Base-by-base conservation (phyloP, 2,888 invertebrate genomes). In the Plebejus melissa region DNA sequence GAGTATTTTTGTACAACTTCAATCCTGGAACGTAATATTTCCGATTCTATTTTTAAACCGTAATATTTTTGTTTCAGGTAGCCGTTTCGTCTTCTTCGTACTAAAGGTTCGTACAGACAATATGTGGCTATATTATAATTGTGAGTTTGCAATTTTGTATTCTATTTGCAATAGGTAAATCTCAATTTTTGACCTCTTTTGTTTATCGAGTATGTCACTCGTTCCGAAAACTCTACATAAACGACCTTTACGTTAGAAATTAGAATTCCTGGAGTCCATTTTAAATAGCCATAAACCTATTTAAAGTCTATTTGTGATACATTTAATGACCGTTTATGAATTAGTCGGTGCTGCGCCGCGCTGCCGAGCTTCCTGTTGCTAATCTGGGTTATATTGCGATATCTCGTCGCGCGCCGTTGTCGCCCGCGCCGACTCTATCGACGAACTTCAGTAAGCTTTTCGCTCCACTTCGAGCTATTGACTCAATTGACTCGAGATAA, bases 361-460 rank as follows among this genome's bases (percentile, higher is more conserved):
- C 82, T 82, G 84, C 84, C 87, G 83, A 81, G 81, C 85, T 83
- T 84, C 81, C 82, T 82, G 80, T 80, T 82, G 81, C 82, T 82
- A 80, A 89, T 88, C 87, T 90, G 83, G 88, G 87, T 87, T 88
- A 87, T 84, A 85, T 83, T 82, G 84, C 86, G 85, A 89, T 89
- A 89, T 85, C 82, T 82, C 82, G 86, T 81, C 84, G 83, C 84
- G 82, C 32, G 32, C 82, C 80, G 85, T 86, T 89, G 80, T 82
- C 82, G 87, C 88, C 88, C 83, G 85, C 82, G 83, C 83, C 82
- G 80, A 81, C 79, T 82, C 81, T 77, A 84, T 86, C 84, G 79
- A 84, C 84, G 84, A 86, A 82, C 82, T 83, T 81, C 79, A 81
- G 82, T 79, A 80, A 78, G 77, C 79, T 79, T 80, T 80, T 79